Evolutionary conservation across 1,140 invertebrate species (phyloP).

Genomic region (Bombus ignitus): DNA sequence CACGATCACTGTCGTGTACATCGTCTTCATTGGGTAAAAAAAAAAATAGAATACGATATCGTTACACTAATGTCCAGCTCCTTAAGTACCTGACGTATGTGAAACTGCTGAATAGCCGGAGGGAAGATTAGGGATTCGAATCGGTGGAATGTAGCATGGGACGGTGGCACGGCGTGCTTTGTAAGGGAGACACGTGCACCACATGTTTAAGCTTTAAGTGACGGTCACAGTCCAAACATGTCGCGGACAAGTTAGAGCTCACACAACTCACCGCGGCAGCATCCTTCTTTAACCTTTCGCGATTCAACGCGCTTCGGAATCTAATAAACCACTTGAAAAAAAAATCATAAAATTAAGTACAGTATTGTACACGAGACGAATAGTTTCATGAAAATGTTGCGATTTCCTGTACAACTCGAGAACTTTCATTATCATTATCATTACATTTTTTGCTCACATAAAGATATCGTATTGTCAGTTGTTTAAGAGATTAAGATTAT

Average conservation of each 20-base stretch:
- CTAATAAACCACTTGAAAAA: slow-evolving; percentile 7
- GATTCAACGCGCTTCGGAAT: slow-evolving; percentile 14
- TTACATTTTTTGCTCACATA: neutral
- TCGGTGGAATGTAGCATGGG: slow-evolving; percentile 30
- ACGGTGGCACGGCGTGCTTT: slow-evolving; percentile 35
- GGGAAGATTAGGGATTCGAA: slow-evolving; percentile 48
- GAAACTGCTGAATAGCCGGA: neutral
- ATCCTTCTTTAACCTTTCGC: slow-evolving; percentile 13
- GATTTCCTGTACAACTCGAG: neutral
- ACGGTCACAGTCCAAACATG: slow-evolving; percentile 56
- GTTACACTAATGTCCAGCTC: neutral
- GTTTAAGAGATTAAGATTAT: neutral
- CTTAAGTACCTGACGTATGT: slow-evolving; percentile 19
- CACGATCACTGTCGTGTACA: neutral
- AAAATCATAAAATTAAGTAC: neutral
- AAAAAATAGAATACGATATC: slow-evolving; percentile 19
- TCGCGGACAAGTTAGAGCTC: slow-evolving; percentile 34
- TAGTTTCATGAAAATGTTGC: neutral
- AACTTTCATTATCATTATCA: too few species aligned
- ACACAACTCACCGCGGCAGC: slow-evolving; percentile 10
- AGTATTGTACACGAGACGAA: neutral
- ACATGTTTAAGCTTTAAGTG: slow-evolving; percentile 54
- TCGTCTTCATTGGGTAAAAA: neutral
- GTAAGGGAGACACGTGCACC: slow-evolving; percentile 48
- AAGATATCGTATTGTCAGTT: neutral